Percentiles rank a stretch among this genome's conserved stretches.
phyloP scores from a whole-genome alignment of 37 sponge, comb jelly and placozoan species.

The Axinella damicornis region DNA sequence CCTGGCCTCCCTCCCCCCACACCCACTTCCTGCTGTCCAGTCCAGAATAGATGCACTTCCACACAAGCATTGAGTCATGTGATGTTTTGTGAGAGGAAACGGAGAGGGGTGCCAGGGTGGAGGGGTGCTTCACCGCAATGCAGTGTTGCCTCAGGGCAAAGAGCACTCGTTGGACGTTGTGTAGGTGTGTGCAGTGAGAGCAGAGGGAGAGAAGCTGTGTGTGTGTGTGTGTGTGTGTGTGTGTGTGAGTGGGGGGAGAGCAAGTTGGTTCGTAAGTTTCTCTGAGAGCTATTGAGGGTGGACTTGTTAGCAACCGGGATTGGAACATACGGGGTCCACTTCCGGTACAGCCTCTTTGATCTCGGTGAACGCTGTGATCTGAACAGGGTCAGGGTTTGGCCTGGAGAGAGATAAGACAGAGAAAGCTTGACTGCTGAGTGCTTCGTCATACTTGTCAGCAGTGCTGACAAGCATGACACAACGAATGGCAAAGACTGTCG shows the following conservation, averaged over 20 bases:
- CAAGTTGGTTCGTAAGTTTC: neutral
- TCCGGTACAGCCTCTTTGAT: conserved; percentile 34
- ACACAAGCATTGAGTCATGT: conserved; percentile 56
- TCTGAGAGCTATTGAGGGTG: neutral
- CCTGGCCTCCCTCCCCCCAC: no score
- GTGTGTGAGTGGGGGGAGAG: neutral
- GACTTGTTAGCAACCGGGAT: neutral
- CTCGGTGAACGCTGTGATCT: conserved; percentile 24
- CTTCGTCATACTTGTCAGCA: no score
- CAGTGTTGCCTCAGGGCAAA: conserved; percentile 80
- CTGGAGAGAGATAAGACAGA: conserved; percentile 1
- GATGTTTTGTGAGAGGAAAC: conserved; percentile 47
- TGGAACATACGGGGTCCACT: conserved; percentile 49
- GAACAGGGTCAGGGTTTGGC: conserved; percentile 31
- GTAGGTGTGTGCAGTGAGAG: conserved; percentile 57
- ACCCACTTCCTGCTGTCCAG: conserved; percentile 79
- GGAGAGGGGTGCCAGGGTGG: conserved; percentile 30
- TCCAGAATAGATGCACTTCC: conserved; percentile 79
- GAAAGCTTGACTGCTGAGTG: no score
- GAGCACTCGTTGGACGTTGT: conserved; percentile 35
- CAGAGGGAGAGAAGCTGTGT: conserved; percentile 57
- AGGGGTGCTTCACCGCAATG: conserved; percentile 16
- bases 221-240: neutral
- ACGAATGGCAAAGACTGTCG: no score
- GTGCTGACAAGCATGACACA: no score